These are phyloP conservation scores for Porites cylindrica DNA, from an alignment of 92 coral and sea anemone species.

Conservation along the genomic window DNA sequence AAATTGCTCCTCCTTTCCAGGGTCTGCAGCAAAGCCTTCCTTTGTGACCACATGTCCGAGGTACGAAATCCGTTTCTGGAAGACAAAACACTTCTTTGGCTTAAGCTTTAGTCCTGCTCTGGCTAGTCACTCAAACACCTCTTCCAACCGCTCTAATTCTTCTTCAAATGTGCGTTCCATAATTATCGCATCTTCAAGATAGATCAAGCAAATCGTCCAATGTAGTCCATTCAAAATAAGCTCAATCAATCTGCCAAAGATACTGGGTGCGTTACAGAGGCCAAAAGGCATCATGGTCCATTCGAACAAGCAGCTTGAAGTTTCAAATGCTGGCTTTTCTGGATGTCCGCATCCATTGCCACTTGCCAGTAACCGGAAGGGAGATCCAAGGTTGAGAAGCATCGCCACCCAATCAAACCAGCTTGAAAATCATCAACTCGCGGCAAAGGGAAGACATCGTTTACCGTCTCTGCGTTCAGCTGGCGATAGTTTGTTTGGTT, in stretches of 20 bases:
- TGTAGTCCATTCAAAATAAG: too few relatives aligned
- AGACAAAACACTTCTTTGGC: constrained; percentile 40
- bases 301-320: constrained; percentile 1
- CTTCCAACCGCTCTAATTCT: too few relatives aligned
- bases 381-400: constrained; percentile 33
- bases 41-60: constrained; percentile 65
- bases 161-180: constrained; percentile 31
- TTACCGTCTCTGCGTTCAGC: constrained; percentile 28
- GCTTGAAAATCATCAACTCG: constrained; percentile 29
- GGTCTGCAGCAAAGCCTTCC: constrained; percentile 43
- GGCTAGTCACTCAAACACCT: too few relatives aligned
- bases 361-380: constrained; percentile 2
- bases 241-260: too few relatives aligned
- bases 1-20: constrained; percentile 34
- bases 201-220: constrained; percentile 19
- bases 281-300: too few relatives aligned
- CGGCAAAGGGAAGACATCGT: too few relatives aligned
- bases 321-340: constrained; percentile 25
- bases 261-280: too few relatives aligned
- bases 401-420: constrained; percentile 33
- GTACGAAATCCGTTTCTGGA: not conserved
- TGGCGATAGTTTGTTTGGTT: constrained; percentile 49
- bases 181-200: constrained; percentile 48
- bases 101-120: constrained; percentile 54
- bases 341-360: not conserved